Base-by-base conservation (phyloP, 2,888 invertebrate genomes). In the Ichneumoninae sp. region DNA sequence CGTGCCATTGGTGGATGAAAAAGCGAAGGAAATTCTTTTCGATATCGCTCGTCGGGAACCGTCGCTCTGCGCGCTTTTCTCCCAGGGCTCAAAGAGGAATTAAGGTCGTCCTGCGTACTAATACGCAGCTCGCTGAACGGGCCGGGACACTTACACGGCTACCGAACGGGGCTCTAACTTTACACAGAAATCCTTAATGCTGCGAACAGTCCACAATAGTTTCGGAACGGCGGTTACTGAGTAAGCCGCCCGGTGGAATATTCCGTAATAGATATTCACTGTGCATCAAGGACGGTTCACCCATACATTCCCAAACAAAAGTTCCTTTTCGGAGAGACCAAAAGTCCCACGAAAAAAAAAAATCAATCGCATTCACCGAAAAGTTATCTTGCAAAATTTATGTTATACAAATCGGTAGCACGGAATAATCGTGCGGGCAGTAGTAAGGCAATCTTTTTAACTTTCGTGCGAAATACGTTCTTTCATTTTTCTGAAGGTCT, bases 211-310 rank as follows among this genome's bases (percentile, higher is more conserved):
- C 26, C 26, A 26, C 57, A 22, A 57, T 57, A 57, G 57, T 57
- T 57, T 13, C 57, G 57, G 22, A 57, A 57, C 57, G 13, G 13
- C 19, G 10, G 26, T 3, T 10, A 13, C 26, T 4, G 10, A 57
- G 26, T 57, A 22, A 57, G 57, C 57, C 4, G 57, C 19, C 26
- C 26, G 13, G 22, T 26, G 19, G 10, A 57, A 57, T 57, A 57
- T 57, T 57, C 57, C 22, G 22, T 57, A 57, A 57, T 57, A 26
- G 57, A 57, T 57, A 57, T 26, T 57, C 57, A 4, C 57, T 26
- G 13, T 57, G 13, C 57, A 57, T 57, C 19, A 44, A 16, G 16
- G 3, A 44, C 4, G 44, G 2, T 44, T 44, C 16, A 16, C 3
- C 44, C 3, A 44, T 44, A 44, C 13, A 44, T 16, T 44, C 44